Evolutionary conservation across 2,888 invertebrate genomes (phyloP).

Genomic region (Ichneumoninae sp.): DNA sequence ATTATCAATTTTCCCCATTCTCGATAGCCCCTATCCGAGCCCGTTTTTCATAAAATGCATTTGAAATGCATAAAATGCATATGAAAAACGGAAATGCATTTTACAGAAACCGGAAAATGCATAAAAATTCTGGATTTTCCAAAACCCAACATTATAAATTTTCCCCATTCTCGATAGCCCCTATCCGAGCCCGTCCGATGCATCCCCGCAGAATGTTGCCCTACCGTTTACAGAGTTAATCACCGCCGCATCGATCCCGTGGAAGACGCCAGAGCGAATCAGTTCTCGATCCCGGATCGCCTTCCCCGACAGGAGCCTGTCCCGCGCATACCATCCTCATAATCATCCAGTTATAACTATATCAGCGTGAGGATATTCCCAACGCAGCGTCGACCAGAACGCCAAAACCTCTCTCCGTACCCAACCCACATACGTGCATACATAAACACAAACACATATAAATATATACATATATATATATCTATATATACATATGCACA

Average conservation of each 20-base stretch:
- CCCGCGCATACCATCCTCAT: slow-evolving; percentile 27
- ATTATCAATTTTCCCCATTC: no score
- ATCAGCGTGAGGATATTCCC: slow-evolving; percentile 19
- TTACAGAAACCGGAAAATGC: no score
- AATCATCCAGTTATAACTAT: slow-evolving; percentile 24
- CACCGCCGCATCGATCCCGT: slow-evolving; percentile 4
- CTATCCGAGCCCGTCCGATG: not conserved
- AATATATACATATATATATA: no score
- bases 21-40: no score
- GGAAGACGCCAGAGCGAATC: slow-evolving; percentile 12
- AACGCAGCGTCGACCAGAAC: slow-evolving; percentile 22
- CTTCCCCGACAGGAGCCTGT: slow-evolving; percentile 22
- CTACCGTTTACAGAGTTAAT: not conserved
- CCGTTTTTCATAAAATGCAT: no score
- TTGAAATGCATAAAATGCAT: no score
- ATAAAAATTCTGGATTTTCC: no score
- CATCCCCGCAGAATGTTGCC: not conserved
- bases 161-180: no score
- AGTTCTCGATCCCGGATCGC: slow-evolving; percentile 8
- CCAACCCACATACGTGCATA: not conserved
- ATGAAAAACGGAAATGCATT: no score
- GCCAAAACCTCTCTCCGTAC: slow-evolving; percentile 10
- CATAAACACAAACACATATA: no score
- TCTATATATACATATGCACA: no score
- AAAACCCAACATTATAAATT: no score